phyloP scores from a whole-genome alignment of 2,888 invertebrate species.

The Tenthredo livida region DNA sequence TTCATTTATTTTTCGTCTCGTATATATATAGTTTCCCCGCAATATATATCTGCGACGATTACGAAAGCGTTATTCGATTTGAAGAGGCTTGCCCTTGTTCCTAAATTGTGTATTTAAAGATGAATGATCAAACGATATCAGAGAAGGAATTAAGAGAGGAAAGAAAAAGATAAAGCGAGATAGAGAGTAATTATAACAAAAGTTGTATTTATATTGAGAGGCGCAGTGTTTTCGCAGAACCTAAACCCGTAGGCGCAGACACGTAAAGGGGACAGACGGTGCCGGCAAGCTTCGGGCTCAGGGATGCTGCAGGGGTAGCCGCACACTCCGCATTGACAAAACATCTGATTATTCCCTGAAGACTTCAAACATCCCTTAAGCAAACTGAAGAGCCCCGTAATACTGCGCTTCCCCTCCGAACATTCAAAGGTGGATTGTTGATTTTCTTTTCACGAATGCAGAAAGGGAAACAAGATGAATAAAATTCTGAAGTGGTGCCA shows the following conservation, averaged over 20 bases:
- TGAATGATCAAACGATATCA: constrained; percentile 32
- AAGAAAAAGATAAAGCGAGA: background rate
- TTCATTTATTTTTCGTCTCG: background rate
- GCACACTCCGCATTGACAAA: constrained; percentile 57
- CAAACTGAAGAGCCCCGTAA: constrained; percentile 49
- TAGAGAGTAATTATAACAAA: constrained; percentile 36
- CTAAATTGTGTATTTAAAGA: constrained; percentile 18
- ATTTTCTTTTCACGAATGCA: constrained; percentile 47
- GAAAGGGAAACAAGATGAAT: constrained; percentile 54
- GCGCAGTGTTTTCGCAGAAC: constrained; percentile 36
- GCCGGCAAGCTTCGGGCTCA: background rate
- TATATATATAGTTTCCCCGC: background rate
- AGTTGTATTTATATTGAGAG: constrained; percentile 26
- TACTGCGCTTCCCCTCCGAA: constrained; percentile 39
- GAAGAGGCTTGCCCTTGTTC: background rate
- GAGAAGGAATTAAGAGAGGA: background rate
- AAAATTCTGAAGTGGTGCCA: constrained; percentile 48
- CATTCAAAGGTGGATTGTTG: constrained; percentile 49
- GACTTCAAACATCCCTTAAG: constrained; percentile 61
- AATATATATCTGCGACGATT: background rate
- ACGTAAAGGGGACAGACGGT: constrained; percentile 39
- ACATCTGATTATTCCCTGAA: constrained; percentile 62
- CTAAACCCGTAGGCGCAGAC: constrained; percentile 38
- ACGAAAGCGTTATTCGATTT: background rate
- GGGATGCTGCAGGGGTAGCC: constrained; percentile 36